Evolutionary conservation across 2,888 invertebrate genomes (phyloP), one percentile per base, ranked within the genome.

Genomic region (Ochlodes sylvanus): DNA sequence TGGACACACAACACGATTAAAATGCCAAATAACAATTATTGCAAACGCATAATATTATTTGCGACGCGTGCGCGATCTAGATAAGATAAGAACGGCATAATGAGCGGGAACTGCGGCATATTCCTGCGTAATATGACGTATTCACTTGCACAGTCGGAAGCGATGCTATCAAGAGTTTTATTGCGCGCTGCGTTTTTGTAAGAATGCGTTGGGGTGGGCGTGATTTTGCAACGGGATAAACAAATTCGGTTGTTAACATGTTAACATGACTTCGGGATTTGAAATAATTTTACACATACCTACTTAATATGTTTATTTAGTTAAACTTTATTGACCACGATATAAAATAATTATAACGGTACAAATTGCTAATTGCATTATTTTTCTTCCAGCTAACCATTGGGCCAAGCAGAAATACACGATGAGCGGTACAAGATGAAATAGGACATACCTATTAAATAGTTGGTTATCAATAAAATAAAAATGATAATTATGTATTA

Each of bases 11-110:
- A 2, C 10, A 32, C 15, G 15, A 61, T 27, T 27, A 27, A n/a
- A 27, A 27, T 27, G 27, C 27, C 27, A 32, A 63, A 56, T 57
- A 9, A 54, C 32, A 66, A 50, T 52, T 61, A 66, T 66, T 66
- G 52, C 56, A 52, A 65, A 44, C 68, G 66, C 68, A 70, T 71
- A 71, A 70, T 71, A 71, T 71, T 70, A 63, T 60, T 60, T 34
- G 61, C 34, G 52, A 19, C 52, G 19, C 61, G 50, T 62, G 61
- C n/a, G 14, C 9, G 61, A 62, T 62, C 19, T n/a, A n/a, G 61
- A 52, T 62, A 62, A 50, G 61, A 62, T 38, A 34, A 10, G 21
- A 19, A 12, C 52, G 52, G 21, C 19, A 52, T 14, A 52, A 38
- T 38, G 12, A 38, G 38, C 38, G 34, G 34, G 7, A 34, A 9